These are phyloP conservation scores for Mycetomoellerius zeteki DNA, from an alignment of 1,140 invertebrate species.

Conservation along the genomic window DNA sequence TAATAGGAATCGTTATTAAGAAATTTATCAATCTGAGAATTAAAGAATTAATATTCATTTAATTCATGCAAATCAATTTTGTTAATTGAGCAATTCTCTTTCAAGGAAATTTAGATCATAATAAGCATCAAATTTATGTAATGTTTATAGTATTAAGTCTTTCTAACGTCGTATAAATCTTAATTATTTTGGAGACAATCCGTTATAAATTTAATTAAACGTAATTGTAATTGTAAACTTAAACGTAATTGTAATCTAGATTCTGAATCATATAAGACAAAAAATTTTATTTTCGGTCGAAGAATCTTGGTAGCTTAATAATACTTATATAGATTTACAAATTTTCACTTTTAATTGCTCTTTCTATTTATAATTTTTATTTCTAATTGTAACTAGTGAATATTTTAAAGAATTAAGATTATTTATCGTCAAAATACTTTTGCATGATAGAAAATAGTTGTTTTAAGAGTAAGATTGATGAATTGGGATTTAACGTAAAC, in stretches of 20 bases:
- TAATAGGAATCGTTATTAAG: not conserved
- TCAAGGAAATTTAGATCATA: not conserved
- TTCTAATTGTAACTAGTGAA: not conserved
- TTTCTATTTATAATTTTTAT: no score
- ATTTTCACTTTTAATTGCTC: no score
- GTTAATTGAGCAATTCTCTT: not conserved
- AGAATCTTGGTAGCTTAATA: no score
- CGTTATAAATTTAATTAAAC: not conserved
- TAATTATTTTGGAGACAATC: not conserved
- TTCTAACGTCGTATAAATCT: constrained; percentile 5
- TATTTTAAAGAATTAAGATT: not conserved
- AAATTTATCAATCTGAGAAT: not conserved
- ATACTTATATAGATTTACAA: no score
- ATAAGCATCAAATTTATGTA: not conserved
- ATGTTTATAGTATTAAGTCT: not conserved
- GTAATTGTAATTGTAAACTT: not conserved
- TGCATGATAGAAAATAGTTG: not conserved
- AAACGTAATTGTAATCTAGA: not conserved
- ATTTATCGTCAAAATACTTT: constrained; percentile 6
- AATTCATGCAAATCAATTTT: not conserved
- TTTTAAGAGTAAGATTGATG: not conserved
- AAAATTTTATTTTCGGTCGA: no score
- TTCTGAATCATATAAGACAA: no score
- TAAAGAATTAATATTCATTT: not conserved
- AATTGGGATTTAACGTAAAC: not conserved